phyloP scores from a whole-genome alignment of 2,797 vertebrate species.

The Crocidura indochinensis region DNA sequence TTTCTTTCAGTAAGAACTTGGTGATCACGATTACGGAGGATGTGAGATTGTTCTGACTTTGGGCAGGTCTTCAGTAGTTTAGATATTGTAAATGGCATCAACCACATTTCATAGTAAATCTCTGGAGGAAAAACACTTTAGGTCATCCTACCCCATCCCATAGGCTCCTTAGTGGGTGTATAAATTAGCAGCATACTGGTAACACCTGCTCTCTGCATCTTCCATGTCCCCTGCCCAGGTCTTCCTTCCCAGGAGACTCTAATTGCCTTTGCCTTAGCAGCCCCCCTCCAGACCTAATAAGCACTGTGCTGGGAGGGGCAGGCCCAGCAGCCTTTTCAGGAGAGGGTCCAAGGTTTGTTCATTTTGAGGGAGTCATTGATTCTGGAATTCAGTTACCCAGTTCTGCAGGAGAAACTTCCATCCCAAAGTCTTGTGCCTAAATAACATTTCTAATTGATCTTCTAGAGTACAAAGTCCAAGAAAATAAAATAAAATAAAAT shows the following conservation, averaged over 20 bases:
- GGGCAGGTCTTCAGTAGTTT: neutral
- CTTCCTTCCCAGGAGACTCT: neutral
- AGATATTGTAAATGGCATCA: neutral
- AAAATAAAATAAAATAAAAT: too few species aligned
- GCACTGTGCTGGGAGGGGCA: neutral
- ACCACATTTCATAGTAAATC: neutral
- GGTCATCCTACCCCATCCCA: neutral
- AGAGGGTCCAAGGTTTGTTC: neutral
- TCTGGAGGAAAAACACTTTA: neutral
- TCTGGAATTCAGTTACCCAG: neutral
- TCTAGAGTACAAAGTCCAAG: constrained; percentile 1
- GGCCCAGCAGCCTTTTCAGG: neutral
- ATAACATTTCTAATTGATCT: neutral
- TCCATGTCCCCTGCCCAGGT: neutral
- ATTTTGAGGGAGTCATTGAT: neutral
- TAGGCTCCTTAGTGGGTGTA: neutral
- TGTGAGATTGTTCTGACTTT: neutral
- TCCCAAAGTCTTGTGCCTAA: constrained; percentile 16
- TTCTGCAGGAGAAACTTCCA: neutral
- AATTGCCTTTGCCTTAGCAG: neutral
- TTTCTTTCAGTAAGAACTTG: neutral
- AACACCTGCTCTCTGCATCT: neutral
- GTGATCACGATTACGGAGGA: neutral
- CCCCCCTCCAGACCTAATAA: constrained; percentile 15
- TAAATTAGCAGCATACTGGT: neutral